Base-by-base conservation (phyloP, 2,113 vertebrate genomes). In the Corythaeola cristata region DNA sequence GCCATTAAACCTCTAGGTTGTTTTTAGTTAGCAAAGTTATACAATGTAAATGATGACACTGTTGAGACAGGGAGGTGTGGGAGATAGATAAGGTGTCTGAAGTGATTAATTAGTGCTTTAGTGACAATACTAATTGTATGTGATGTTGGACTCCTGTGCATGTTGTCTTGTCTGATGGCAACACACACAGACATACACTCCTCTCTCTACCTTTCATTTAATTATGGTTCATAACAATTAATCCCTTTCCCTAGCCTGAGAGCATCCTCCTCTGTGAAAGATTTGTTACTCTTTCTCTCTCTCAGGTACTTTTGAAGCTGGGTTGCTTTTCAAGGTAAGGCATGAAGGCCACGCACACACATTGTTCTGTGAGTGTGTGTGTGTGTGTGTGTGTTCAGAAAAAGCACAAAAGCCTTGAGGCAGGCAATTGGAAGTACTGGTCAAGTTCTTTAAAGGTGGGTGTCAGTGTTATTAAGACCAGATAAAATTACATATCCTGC, bases 1-100 rank as follows among this genome's bases (percentile, higher is more conserved):
- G 74, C 83, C 33, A 52, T 89, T 87, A 72, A 89, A 30, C 8
- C 32, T 89, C 68, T 55, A 52, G 71, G 58, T 41, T 86, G 47
- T 69, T 86, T 87, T 93, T 66, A 49, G 24, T 68, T 88, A 89
- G 56, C 39, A 71, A 33, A 37, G 39, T 87, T 88, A 67, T 47
- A 37, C 63, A 35, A 22, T 86, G 80, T 85, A 93, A 95, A 85
- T 60, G 85, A 90, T 92, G 80, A 67, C n/a, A 55, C 33, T 64
- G 58, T 71, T 75, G 76, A 66, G 84, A 37, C 60, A 72, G 41
- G 63, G 90, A 89, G 59, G 76, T 94, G 67, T 93, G 71, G 79
- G 93, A 91, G 87, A 91, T 79, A 87, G 87, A 89, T 88, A 90
- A 92, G 45, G 49, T 95, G 87, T 96, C 95, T 77, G 45, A 96